Base-by-base conservation (phyloP, 2,888 invertebrate genomes). In the Leptopterna dolabrata region DNA sequence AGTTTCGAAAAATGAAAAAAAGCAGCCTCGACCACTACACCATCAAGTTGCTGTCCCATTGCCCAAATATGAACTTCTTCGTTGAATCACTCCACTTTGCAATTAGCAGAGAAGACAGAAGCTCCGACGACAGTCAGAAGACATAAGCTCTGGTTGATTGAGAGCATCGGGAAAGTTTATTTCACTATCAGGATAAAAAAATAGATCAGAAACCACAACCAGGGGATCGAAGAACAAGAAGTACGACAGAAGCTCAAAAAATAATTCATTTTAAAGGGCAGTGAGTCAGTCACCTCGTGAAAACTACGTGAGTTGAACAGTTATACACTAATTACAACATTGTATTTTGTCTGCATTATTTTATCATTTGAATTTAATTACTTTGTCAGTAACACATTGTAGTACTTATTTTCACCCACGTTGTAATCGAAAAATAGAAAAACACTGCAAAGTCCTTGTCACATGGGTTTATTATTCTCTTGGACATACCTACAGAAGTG, bases 1-100 rank as follows among this genome's bases (percentile, higher is more conserved):
- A 13, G 43, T 47, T 86, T 36, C 51, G 43, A 86, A 86, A 51
- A 16, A 9, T 29, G 45, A 86, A 81, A n/a, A n/a, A 87, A 19
- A 55, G 80, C 80, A 71, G 30, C 76, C 76, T 76, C 30, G 30
- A 14, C 24, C 73, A 73, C 24, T 73, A 73, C 29, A 36, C 7
- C 2, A 36, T 4, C 36, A 36, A 36, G 36, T 36, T 36, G 7
- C 36, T 36, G 36, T 7, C 36, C 36, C 36, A 36, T 36, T 36
- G 36, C 7, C 7, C 36, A 36, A 36, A 36, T 55, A 55, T 55
- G 55, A 55, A 55, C 11, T n/a, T 55, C 19, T 55, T 55, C 55
- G 55, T 55, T 11, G 19, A 55, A 16, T 55, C 55, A n/a, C 4
- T 11, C 3, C 55, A 55, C 55, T 55, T 55, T 3, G 16, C 55